phyloP scores from a whole-genome alignment of 2,113 vertebrate genomes.

The Pseudolaguvia tuberculata region DNA sequence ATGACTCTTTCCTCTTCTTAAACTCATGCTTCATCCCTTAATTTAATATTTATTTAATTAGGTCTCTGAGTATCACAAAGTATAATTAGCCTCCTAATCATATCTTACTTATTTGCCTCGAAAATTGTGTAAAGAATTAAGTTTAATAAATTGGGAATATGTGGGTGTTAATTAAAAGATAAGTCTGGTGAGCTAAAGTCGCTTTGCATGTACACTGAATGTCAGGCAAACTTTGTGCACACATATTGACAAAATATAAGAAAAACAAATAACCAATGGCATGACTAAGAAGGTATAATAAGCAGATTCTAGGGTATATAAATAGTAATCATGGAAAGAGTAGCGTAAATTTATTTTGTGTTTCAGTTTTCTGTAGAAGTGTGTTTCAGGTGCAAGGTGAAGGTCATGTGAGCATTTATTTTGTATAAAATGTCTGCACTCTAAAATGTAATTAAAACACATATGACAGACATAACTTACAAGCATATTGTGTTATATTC shows the following conservation, averaged over 20 bases:
- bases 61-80: conserved; percentile 59
- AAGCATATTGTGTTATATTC: conserved; percentile 3
- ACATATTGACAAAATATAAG: conserved; percentile 10
- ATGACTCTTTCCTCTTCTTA: conserved; percentile 11
- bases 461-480: conserved; percentile 9
- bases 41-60: conserved; percentile 67
- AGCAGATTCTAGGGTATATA: not conserved
- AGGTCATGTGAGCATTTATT: not conserved
- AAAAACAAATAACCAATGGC: not conserved
- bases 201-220: not conserved
- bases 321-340: conserved; percentile 19
- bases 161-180: conserved; percentile 62
- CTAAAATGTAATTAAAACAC: conserved; percentile 7
- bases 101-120: conserved; percentile 60
- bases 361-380: not conserved
- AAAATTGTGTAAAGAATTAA: conserved; percentile 58
- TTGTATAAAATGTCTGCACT: conserved; percentile 1
- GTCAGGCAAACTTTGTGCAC: not conserved
- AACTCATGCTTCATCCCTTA: conserved; percentile 34
- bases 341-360: no score
- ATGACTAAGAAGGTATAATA: not conserved
- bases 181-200: conserved; percentile 23
- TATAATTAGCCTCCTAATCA: conserved; percentile 65
- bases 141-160: conserved; percentile 64
- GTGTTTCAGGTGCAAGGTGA: not conserved